phyloP scores from a whole-genome alignment of 30 jellyfish, hydroid and myxozoan genomes.

The Hydractinia symbiolongicarpus region DNA sequence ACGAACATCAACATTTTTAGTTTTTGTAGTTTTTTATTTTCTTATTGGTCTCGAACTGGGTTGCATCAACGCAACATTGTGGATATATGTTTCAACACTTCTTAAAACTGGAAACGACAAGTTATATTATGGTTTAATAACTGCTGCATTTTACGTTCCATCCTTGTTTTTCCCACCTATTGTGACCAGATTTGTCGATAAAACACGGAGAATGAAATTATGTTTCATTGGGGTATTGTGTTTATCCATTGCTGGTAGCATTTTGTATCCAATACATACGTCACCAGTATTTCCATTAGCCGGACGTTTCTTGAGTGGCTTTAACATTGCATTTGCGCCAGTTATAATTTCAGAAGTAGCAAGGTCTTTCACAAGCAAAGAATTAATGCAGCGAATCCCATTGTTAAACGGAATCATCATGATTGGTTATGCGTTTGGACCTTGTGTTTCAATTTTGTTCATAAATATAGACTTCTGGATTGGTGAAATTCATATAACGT shows the following conservation, averaged over 20 bases:
- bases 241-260: background rate
- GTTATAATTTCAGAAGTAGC: background rate
- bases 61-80: background rate
- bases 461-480: background rate
- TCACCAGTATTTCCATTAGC: background rate
- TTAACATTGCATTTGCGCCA: background rate
- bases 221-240: background rate
- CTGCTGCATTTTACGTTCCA: background rate
- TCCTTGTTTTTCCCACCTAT: background rate
- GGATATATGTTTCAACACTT: background rate
- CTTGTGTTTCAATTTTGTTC: background rate
- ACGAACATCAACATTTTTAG: background rate
- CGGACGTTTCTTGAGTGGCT: background rate
- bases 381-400: background rate
- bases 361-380: background rate
- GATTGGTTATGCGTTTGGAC: background rate
- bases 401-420: background rate
- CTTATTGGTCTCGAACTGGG: background rate
- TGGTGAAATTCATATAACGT: background rate
- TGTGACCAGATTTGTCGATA: background rate
- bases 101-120: background rate
- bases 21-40: background rate
- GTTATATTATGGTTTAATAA: background rate
- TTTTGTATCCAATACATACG: background rate
- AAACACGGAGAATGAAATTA: background rate